Conservation (phyloP, 2,797 vertebrate genomes). For the Trachops cirrhosus region DNA sequence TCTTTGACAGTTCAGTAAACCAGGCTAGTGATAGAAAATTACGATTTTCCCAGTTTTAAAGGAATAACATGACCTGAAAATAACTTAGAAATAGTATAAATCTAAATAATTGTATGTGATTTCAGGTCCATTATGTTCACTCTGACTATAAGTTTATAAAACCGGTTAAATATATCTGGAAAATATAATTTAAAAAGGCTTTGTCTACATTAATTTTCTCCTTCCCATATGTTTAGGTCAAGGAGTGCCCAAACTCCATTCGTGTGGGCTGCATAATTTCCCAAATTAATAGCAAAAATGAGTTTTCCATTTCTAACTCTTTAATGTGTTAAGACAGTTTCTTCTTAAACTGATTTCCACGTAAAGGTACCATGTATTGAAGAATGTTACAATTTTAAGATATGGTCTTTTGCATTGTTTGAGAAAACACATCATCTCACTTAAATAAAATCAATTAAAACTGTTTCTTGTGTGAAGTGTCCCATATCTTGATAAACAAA, state of each 20-base stretch:
- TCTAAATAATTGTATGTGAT: conserved; percentile 1
- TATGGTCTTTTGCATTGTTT: not conserved
- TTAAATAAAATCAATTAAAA: conserved; percentile 11
- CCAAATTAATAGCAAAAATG: not conserved
- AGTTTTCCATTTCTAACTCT: not conserved
- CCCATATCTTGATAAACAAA: not conserved
- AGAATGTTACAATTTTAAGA: not conserved
- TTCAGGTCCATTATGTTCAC: not conserved
- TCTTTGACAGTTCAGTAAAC: conserved; percentile 43
- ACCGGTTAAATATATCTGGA: not conserved
- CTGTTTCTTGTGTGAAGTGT: not conserved
- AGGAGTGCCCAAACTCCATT: not conserved
- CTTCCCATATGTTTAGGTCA: not conserved
- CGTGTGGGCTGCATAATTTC: not conserved
- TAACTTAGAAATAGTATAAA: not conserved
- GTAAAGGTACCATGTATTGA: not conserved
- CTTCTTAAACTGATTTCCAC: not conserved
- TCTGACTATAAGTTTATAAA: not conserved
- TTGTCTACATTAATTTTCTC: not conserved
- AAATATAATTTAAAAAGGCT: not conserved
- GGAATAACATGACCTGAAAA: not conserved
- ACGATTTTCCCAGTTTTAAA: conserved; percentile 5
- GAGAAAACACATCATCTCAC: not conserved
- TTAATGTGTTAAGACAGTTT: not conserved
- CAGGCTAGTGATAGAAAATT: not conserved